phyloP scores from a whole-genome alignment of 2,888 invertebrate genomes.

The Salticus scenicus region DNA sequence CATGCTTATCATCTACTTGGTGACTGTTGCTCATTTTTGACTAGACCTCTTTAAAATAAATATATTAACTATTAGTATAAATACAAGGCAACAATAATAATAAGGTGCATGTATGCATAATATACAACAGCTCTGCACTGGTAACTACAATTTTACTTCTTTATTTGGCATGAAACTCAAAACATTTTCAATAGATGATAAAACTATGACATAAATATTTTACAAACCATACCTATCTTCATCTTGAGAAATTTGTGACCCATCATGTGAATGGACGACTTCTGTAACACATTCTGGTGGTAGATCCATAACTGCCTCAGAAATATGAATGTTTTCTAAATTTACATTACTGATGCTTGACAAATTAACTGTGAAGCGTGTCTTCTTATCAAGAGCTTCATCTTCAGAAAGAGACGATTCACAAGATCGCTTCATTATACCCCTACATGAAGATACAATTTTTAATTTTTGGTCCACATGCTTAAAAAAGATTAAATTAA shows the following conservation, averaged over 20 bases:
- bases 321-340: slow-evolving; percentile 9
- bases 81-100: no score
- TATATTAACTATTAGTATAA: no score
- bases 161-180: no score
- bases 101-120: no score
- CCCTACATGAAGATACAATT: not conserved
- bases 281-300: slow-evolving; percentile 42
- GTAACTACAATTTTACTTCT: no score
- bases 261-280: slow-evolving; percentile 29
- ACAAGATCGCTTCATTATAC: not conserved
- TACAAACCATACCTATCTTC: slow-evolving; percentile 35
- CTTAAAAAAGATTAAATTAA: no score
- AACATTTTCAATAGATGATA: no score
- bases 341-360: not conserved
- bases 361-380: not conserved
- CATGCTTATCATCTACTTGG: no score
- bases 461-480: slow-evolving; percentile 35
- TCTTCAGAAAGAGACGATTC: not conserved
- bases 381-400: not conserved
- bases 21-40: no score
- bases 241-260: slow-evolving; percentile 29
- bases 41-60: no score
- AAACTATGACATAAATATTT: no score
- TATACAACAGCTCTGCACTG: no score
- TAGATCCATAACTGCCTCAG: slow-evolving; percentile 15